Percentiles rank a stretch among this genome's conserved stretches.
Evolutionary conservation across 2,797 vertebrate species (phyloP).

Genomic region (Lycodopsis pacificus): DNA sequence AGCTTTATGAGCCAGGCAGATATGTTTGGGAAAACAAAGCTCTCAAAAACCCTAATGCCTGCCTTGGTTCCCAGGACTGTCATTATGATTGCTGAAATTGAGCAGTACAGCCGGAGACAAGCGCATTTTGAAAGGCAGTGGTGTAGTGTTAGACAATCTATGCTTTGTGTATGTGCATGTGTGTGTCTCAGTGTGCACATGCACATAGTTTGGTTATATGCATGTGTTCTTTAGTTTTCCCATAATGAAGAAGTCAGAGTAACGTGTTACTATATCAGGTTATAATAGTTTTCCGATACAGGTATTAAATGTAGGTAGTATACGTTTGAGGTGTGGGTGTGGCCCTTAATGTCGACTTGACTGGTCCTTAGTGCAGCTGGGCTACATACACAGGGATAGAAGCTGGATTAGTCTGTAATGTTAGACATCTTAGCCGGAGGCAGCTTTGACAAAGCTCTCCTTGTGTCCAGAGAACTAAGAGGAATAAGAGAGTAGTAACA

Average conservation of each 20-base stretch:
- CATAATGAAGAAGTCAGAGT: constrained; percentile 9
- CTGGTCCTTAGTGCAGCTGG: constrained; percentile 31
- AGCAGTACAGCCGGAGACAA: constrained; percentile 62
- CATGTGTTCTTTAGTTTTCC: constrained; percentile 29
- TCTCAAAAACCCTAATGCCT: constrained; percentile 68
- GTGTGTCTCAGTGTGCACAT: constrained; percentile 16
- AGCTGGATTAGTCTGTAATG: constrained; percentile 62
- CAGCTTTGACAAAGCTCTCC: constrained; percentile 49
- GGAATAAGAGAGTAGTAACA: constrained; percentile 21
- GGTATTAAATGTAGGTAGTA: constrained; percentile 6
- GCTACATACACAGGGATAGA: constrained; percentile 43
- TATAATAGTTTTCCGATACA: background rate
- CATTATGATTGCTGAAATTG: constrained; percentile 72
- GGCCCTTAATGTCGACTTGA: constrained; percentile 38
- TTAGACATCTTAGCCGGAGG: constrained; percentile 59
- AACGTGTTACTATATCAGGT: constrained; percentile 19
- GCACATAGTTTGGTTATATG: constrained; percentile 17
- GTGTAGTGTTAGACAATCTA: constrained; percentile 43
- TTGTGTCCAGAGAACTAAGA: constrained; percentile 43
- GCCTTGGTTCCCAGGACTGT: constrained; percentile 71
- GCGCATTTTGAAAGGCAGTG: constrained; percentile 56
- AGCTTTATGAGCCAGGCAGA: constrained; percentile 65
- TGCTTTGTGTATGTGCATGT: constrained; percentile 37
- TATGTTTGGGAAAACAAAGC: constrained; percentile 77
- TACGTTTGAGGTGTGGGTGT: background rate